A percentile compares a stretch with the other conserved stretches of the same genome.
Evolutionary conservation across 1,140 invertebrate genomes (phyloP).

Genomic region (Lethocerus indicus): DNA sequence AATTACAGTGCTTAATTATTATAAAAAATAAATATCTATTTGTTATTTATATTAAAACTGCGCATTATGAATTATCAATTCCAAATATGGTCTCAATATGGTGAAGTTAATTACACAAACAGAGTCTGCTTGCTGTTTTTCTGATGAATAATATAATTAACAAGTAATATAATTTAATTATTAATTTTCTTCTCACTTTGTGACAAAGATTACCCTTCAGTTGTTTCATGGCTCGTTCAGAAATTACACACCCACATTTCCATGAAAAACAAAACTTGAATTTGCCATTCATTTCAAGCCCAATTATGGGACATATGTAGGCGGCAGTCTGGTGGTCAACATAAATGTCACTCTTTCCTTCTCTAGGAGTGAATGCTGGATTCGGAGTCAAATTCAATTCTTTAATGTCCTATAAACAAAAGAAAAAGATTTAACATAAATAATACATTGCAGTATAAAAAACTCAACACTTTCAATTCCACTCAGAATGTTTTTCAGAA

Average conservation of each 20-base stretch:
- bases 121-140: no score
- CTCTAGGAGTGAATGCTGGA: slow-evolving; percentile 49
- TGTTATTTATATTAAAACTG: no score
- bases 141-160: no score
- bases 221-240: slow-evolving; percentile 86
- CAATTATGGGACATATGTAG: slow-evolving; percentile 89
- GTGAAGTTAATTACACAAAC: no score
- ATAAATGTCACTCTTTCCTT: slow-evolving; percentile 69
- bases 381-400: slow-evolving; percentile 75
- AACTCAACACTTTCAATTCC: no score
- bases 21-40: no score
- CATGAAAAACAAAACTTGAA: slow-evolving; percentile 84
- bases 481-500: no score
- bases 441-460: no score
- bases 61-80: no score
- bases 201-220: slow-evolving; percentile 58
- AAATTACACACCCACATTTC: slow-evolving; percentile 92
- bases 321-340: slow-evolving; percentile 61
- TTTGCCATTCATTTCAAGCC: slow-evolving; percentile 93
- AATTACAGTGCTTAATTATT: no score
- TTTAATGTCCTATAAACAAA: slow-evolving; percentile 57
- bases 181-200: slow-evolving; percentile 32
- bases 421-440: background rate
- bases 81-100: no score
- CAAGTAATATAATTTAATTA: no score